Conservation (phyloP, 2,113 vertebrate genomes). For the Bubalus kerabau region DNA sequence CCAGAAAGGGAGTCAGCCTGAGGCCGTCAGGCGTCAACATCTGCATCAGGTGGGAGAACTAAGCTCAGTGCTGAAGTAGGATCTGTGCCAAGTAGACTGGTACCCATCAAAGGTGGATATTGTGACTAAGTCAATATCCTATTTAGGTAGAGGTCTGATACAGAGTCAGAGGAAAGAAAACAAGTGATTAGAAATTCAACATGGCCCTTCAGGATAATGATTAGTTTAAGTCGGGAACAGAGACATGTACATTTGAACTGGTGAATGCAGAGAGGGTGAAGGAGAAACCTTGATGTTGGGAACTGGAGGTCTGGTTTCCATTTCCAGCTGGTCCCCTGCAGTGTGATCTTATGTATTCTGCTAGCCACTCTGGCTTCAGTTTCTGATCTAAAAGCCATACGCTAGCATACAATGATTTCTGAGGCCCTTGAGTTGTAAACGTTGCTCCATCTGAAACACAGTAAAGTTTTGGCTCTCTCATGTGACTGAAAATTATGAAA, state of each 20-base stretch:
- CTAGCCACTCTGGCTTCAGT: background rate
- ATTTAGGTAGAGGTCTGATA: background rate
- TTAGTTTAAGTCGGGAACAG: background rate
- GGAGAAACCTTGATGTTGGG: background rate
- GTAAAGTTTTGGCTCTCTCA: background rate
- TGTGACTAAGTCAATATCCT: too few species aligned
- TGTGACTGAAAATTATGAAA: slow-evolving; percentile 46
- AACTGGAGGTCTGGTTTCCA: background rate
- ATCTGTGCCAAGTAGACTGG: rapidly evolving
- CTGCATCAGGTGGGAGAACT: background rate
- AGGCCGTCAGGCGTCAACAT: background rate
- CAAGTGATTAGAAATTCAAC: background rate
- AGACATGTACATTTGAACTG: background rate
- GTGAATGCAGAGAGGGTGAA: background rate
- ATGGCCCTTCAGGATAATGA: background rate
- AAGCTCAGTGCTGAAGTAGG: rapidly evolving
- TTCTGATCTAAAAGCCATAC: background rate
- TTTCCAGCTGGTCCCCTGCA: rapidly evolving
- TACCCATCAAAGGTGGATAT: rapidly evolving
- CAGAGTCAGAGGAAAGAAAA: background rate
- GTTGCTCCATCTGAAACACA: background rate
- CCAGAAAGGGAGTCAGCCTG: background rate
- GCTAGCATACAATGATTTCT: background rate
- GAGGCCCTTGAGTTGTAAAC: background rate
- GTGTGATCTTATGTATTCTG: background rate